Evolutionary conservation across 2,113 vertebrate species (phyloP), one percentile per base, ranked within the genome.

Genomic region (Opisthocomus hoazin): DNA sequence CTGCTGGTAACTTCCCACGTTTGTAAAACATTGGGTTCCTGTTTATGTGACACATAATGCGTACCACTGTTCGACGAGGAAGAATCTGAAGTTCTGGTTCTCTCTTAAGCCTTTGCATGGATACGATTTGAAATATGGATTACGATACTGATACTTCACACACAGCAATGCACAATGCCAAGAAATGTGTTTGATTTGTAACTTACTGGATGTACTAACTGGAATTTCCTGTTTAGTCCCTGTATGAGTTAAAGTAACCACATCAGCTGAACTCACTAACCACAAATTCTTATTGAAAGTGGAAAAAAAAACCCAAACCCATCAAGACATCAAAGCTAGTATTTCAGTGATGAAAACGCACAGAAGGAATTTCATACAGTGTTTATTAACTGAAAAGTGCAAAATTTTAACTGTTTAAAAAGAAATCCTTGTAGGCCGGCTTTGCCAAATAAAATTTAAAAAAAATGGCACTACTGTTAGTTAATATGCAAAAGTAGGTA

Each of bases 381-480:
- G 66, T 96, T 97, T 96, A 97, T 96, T 96, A 94, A 94, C 77
- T 89, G 74, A 63, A 96, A 96, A 96, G 77, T 96, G 96, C 77
- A 87, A 73, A 79, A 68, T 65, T 37, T 66, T 80, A 74, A 39
- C 46, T 91, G 69, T 21, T 96, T 89, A 66, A 95, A 93, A 95
- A 84, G 3, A 89, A 92, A 84, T 50, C 37, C 21, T 73, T 54
- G 43, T 78, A 84, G 77, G 43, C n/a, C 91, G 30, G 32, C 88
- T 95, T 92, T 92, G 80, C 65, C 86, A 94, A 92, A 88, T 66
- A 15, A 66, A 58, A 86, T 74, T 27, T 60, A 64, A 84, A 54
- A 73, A 84, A 89, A 87, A 65, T 89, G 91, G 90, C 57, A 89
- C 70, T 92, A 77, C n/a, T 78, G 30, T 71, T 66, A 34, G 24